Evolutionary conservation across 1,140 invertebrate species (phyloP).

Genomic region (Heterodera carotae): DNA sequence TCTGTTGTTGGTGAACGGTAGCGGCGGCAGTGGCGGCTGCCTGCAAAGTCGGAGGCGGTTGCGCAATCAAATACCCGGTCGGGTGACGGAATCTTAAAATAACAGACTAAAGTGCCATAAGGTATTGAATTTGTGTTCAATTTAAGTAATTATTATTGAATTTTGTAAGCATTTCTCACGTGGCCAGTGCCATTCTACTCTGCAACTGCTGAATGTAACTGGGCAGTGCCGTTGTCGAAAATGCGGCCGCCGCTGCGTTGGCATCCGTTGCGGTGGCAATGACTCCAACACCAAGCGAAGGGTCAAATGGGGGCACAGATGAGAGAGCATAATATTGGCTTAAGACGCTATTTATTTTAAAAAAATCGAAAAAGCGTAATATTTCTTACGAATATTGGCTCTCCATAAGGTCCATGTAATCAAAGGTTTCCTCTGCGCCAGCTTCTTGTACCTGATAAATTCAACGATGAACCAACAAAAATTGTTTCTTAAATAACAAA

Average conservation of each 20-base stretch:
- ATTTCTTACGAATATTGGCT: slow-evolving; percentile 47
- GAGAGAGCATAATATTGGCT: slow-evolving; percentile 59
- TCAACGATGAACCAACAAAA: neutral
- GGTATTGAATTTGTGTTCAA: neutral
- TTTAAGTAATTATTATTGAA: no score
- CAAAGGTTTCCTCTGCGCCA: slow-evolving; percentile 57
- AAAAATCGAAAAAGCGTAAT: no score
- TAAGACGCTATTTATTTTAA: neutral
- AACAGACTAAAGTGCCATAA: neutral
- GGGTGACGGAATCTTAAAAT: slow-evolving; percentile 27
- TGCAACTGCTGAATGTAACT: slow-evolving; percentile 23
- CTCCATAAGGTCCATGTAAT: slow-evolving; percentile 65
- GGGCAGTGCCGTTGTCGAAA: slow-evolving; percentile 28
- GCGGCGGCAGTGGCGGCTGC: neutral
- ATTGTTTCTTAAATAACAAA: neutral
- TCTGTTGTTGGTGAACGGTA: neutral
- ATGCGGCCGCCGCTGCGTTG: slow-evolving; percentile 14
- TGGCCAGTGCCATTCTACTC: slow-evolving; percentile 19
- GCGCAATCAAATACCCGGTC: slow-evolving; percentile 10
- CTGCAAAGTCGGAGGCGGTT: slow-evolving; percentile 20
- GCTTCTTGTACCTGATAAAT: slow-evolving; percentile 38
- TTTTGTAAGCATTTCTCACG: neutral
- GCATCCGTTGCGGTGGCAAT: slow-evolving; percentile 15
- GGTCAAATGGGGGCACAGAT: slow-evolving; percentile 60
- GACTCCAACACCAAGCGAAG: slow-evolving; percentile 22